Conservation (phyloP, 1,140 invertebrate genomes). For the Micrasema minimum region DNA sequence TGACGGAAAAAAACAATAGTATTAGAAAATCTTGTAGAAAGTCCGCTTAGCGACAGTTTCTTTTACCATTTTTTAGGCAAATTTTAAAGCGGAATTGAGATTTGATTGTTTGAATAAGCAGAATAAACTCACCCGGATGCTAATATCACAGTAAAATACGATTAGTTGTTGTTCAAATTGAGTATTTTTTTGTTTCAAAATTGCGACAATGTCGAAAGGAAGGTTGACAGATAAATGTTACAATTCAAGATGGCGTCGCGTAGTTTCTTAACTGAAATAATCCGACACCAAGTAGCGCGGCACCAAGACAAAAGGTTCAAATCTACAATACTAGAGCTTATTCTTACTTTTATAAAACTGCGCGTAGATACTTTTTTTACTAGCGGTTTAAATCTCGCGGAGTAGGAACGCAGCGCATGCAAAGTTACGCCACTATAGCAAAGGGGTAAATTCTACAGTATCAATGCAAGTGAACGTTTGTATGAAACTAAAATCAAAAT, state of each 20-base stretch:
- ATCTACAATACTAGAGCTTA: not conserved
- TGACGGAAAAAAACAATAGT: not conserved
- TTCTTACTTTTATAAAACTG: not conserved
- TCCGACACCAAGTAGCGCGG: not conserved
- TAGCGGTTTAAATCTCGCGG: not conserved
- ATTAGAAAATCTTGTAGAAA: not conserved
- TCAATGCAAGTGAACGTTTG: too few species aligned
- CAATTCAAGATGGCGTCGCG: constrained; percentile 25
- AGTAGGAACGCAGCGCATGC: not conserved
- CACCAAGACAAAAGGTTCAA: not conserved
- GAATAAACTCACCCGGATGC: constrained; percentile 23
- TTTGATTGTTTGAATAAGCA: not conserved
- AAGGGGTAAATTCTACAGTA: too few species aligned
- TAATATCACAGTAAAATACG: constrained; percentile 14
- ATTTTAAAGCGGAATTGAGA: not conserved
- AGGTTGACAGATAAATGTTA: constrained; percentile 23
- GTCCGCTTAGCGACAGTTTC: not conserved
- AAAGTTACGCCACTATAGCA: too few species aligned
- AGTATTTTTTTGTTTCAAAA: constrained; percentile 3
- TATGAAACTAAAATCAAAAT: too few species aligned
- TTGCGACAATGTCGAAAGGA: constrained; percentile 4
- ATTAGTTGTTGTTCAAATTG: constrained; percentile 1
- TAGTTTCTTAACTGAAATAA: not conserved
- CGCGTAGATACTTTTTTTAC: not conserved
- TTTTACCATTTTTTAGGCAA: not conserved